Base-by-base conservation (phyloP, 2,888 invertebrate species). In the Omphaloscelis lunosa region DNA sequence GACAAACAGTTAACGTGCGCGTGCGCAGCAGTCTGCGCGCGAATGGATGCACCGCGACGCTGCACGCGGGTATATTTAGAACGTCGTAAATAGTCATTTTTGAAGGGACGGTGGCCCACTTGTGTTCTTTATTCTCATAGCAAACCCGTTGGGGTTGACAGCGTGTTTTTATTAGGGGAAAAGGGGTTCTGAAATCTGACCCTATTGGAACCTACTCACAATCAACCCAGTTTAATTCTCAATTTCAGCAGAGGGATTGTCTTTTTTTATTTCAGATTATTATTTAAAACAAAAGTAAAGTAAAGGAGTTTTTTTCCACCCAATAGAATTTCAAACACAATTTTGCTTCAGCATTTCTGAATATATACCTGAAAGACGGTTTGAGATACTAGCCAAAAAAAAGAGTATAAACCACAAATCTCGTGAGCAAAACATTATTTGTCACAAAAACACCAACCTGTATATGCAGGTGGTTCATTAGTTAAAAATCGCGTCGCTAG, bases 31-130 rank as follows among this genome's bases (percentile, higher is more conserved):
- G 68, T 59, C 82, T 74, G 84, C 81, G 77, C 78, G 78, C 67
- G 86, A 79, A 58, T 79, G 75, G 85, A 85, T 84, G 84, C 89
- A 84, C 82, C 75, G 82, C 87, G 79, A 72, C 73, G 86, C 56
- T 80, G 85, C 84, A 82, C 62, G 72, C 67, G 67, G n/a, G 61
- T 89, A 88, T 80, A 89, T 88, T 89, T 89, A 89, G 89, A 83
- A 67, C 84, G 74, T 87, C 89, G 89, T 89, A 89, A 89, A 89
- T 89, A 89, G 89, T 86, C 77, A 83, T 85, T 88, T 88, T 86
- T 87, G 84, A 88, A 89, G 89, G 89, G 86, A 86, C 88, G 85
- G 82, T 89, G 89, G 86, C 89, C 89, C 89, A 89, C 89, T 89
- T 89, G 89, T 84, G 72, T 83, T 86, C 89, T 88, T 88, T 88